Conservation (phyloP, 2,113 vertebrate genomes). For the Oncorhynchus mykiss region DNA sequence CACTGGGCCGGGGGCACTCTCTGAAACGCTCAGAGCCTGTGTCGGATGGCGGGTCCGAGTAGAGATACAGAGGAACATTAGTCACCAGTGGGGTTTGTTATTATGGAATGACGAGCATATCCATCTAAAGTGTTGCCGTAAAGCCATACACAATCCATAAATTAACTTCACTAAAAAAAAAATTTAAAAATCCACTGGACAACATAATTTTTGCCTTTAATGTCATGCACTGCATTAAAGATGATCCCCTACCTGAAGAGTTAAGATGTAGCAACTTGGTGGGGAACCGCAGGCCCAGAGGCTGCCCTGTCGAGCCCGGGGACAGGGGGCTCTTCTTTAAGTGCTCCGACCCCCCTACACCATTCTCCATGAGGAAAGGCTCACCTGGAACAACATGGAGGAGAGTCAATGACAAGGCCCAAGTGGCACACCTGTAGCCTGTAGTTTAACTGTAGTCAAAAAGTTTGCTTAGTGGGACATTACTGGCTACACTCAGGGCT, state of each 20-base stretch:
- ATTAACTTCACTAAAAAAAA: too few relatives aligned
- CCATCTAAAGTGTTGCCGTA: too few relatives aligned
- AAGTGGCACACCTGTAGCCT: too few relatives aligned
- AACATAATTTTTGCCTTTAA: background rate
- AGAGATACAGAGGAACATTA: background rate
- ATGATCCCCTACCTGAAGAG: slow-evolving; percentile 77
- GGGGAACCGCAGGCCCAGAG: slow-evolving; percentile 75
- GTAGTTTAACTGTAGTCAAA: too few relatives aligned
- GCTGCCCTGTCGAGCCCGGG: slow-evolving; percentile 73
- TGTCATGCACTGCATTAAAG: background rate
- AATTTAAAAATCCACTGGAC: too few relatives aligned
- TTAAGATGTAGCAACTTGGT: slow-evolving; percentile 79
- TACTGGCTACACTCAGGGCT: too few relatives aligned
- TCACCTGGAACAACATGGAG: slow-evolving; percentile 68
- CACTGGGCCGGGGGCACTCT: slow-evolving; percentile 70
- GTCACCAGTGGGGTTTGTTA: too few relatives aligned
- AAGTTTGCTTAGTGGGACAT: too few relatives aligned
- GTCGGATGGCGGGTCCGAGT: background rate
- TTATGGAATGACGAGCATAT: too few relatives aligned
- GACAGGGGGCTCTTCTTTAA: slow-evolving; percentile 84
- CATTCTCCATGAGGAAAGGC: slow-evolving; percentile 80
- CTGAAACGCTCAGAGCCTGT: slow-evolving; percentile 79
- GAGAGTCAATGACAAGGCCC: too few relatives aligned
- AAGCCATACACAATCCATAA: too few relatives aligned
- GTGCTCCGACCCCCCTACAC: slow-evolving; percentile 72